phyloP scores from a whole-genome alignment of 2,797 vertebrate species.

The Pseudomugil gertrudae region DNA sequence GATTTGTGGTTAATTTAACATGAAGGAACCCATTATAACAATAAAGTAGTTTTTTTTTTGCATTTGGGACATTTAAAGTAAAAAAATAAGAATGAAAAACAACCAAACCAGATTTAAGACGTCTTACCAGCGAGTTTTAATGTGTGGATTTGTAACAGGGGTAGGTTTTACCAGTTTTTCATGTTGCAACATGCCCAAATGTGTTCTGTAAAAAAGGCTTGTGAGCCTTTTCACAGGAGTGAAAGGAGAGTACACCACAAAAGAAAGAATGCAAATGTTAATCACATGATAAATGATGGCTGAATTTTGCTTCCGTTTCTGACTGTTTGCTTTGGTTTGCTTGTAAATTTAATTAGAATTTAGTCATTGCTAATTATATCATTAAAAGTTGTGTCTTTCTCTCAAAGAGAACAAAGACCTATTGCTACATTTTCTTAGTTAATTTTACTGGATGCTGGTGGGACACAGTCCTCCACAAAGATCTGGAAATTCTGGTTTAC shows the following conservation, averaged over 20 bases:
- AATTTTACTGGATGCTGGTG: constrained; percentile 5
- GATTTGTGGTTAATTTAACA: neutral
- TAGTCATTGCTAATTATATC: neutral
- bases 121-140: no score
- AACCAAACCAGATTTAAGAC: neutral
- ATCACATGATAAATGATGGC: neutral
- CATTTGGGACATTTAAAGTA: neutral
- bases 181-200: neutral
- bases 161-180: neutral
- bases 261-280: neutral
- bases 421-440: constrained; percentile 5
- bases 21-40: neutral
- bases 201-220: neutral
- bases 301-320: neutral
- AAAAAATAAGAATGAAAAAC: neutral
- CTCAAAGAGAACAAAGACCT: neutral
- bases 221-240: no score
- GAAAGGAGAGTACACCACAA: neutral
- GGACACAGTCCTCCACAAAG: constrained; percentile 71
- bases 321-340: no score
- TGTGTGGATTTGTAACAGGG: no score
- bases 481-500: constrained; percentile 76
- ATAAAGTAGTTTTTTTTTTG: neutral
- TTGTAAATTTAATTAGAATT: neutral
- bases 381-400: neutral